Evolutionary conservation across 2,113 vertebrate species (phyloP), one percentile per base, ranked within the genome.

Genomic region (Sorex araneus): DNA sequence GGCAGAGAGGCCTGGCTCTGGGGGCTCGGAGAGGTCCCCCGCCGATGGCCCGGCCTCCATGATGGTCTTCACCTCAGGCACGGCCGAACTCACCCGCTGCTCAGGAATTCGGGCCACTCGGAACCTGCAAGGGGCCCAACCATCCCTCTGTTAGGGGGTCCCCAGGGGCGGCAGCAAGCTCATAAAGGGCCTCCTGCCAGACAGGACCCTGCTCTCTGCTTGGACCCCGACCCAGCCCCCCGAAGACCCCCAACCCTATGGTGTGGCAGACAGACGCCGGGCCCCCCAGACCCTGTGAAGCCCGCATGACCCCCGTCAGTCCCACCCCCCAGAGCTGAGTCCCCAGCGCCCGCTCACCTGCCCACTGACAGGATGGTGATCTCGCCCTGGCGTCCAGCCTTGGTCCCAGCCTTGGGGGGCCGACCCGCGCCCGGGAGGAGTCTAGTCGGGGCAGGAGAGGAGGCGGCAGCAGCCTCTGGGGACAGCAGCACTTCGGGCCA

Each of bases 81-180:
- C 71, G 12, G 36, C 8, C 0, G 91, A 63, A 78, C 92, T 95
- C 0, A 97, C 90, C 92, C 98, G 98, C 89, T 98, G 97, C 96
- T 99, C 99, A 0, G 98, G 99, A 95, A 99, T 99, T 86, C 99
- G 98, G 89, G 99, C 99, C 57, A 99, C 99, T 6, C 99, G 99
- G 96, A 99, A 99, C 97, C 99, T 99, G 96, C 36, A 23, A 23
- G 78, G 85, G 84, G 32, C 1, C 4, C 10, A 0, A 6, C 32
- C 45, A 25, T 4, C 21, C 28, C 30, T 23, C 6, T 1, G 0
- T 84, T 9, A 84, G 34, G 15, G 12, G 10, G 43, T 3, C 5
- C 54, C 15, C 4, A 0, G 75, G 27, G 25, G 9, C 66, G 30
- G 4, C 66, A 63, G 45, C 60, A n/a, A 54, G 54, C 13, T 54